These are phyloP conservation scores for Omphaloscelis lunosa DNA, from an alignment of 2,888 invertebrate species.

Conservation along the genomic window DNA sequence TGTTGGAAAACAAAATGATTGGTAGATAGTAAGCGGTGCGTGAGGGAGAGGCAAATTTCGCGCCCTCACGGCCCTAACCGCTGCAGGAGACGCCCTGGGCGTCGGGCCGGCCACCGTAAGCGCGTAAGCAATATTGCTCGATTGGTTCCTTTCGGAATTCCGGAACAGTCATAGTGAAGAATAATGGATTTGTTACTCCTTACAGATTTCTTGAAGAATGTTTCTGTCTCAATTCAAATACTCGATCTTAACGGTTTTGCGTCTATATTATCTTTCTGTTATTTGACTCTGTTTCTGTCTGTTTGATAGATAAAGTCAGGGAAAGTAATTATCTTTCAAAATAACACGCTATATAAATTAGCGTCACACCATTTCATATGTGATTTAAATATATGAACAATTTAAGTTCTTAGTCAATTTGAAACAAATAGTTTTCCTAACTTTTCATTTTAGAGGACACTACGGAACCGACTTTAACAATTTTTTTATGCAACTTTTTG, in stretches of 20 bases:
- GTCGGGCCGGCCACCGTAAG: too few relatives aligned
- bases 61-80: too few relatives aligned
- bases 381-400: background rate
- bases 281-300: background rate
- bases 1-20: constrained; percentile 2
- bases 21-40: background rate
- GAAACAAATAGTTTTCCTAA: background rate
- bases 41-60: too few relatives aligned
- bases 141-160: constrained; percentile 13
- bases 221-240: background rate
- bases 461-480: background rate
- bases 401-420: background rate
- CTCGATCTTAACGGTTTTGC: background rate
- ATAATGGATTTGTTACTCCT: constrained; percentile 16
- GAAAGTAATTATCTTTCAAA: too few relatives aligned
- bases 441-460: background rate
- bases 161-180: background rate
- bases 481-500: background rate
- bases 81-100: too few relatives aligned
- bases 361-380: background rate
- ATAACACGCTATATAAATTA: too few relatives aligned
- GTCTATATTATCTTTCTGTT: too few relatives aligned
- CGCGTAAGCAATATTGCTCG: constrained; percentile 26
- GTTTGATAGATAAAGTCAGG: background rate
- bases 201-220: background rate